Evolutionary conservation across 2,888 invertebrate species (phyloP), one percentile per base, ranked within the genome.

Genomic region (Hemicrepidius hirtus): DNA sequence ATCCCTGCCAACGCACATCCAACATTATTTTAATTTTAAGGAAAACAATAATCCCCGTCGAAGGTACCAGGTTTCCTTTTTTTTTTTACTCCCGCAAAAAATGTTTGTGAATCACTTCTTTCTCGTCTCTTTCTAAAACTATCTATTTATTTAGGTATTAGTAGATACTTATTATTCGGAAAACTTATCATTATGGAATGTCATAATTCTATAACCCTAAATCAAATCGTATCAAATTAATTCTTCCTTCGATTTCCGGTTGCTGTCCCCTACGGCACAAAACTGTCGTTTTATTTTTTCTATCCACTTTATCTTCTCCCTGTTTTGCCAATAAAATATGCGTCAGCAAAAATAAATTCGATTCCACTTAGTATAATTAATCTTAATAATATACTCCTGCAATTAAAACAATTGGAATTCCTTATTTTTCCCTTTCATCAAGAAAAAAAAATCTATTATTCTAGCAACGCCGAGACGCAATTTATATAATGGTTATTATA

Each of bases 401-500:
- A 44, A 44, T 44, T 44, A 44, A 44, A 16, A 44, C 18, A 13
- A 44, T 44, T 44, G n/a, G 13, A 44, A 44, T 44, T 44, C 18
- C 32, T 32, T 9, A 9, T 32, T 9, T 32, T 32, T 32, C n/a
- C n/a, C n/a, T n/a, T n/a, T n/a, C n/a, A n/a, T 32, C 1, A 5
- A 9, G 32, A 32, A 32, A 32, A 32, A 1, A 5, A 1, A 32
- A 1, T 32, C 20, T 53, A 13, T n/a, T n/a, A 24, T 53, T 53
- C 10, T 1, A 16, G 28, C 16, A 46, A 28, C 53, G n/a, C n/a
- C 53, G 53, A 13, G 28, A 13, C 13, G 53, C 28, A 6, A 28
- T 53, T 49, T 53, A 44, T 24, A 46, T 65, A 35, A 18, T 16
- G 9, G 46, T 20, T 46, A 65, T 53, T 49, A 50, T 66, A 53